Base-by-base conservation (phyloP, 2,797 vertebrate species). In the Heteromormyrus szaboi region DNA sequence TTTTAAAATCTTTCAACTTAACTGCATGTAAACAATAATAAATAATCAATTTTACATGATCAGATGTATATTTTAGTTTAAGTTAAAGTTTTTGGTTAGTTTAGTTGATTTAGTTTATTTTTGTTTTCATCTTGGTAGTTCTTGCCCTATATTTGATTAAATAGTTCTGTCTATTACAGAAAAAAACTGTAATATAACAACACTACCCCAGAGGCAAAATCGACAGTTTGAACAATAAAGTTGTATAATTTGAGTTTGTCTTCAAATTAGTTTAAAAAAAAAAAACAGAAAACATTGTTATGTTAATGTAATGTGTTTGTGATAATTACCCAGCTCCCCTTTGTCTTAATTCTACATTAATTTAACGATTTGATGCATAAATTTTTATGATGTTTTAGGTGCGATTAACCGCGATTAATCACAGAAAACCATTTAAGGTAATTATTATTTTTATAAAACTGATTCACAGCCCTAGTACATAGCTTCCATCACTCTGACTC, bases 401-500 rank as follows among this genome's bases (percentile, higher is more conserved):
- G 62, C 3, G 0, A 12, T 68, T 68, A 68, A 68, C 3, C 3
- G 1, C 25, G 0, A 29, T 29, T 29, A 65, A 65, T 65, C 62
- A 29, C 9, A 65, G 3, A 65, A 65, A 65, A 65, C 22, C 22
- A 25, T 65, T 65, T 3, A 2, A 65, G 22, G 25, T 65, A 3
- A 29, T 29, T 29, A 12, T 12, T 33, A 33, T 29, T 65, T 29
- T 68, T 29, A 14, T n/a, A 56, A 29, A 29, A 14, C 25, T 12
- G 9, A 68, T 33, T 29, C 25, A 29, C 62, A 81, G 41, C 76
- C 14, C 76, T 7, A n/a, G 14, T 81, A 1, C 1, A 7, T 22
- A n/a, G 44, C 22, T 41, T 51, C 46, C 4, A 9, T 29, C 8
- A 44, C 19, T 48, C 0, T 0, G n/a, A 90, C 94, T 94, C 88